Evolutionary conservation across 2,888 invertebrate species (phyloP).

Genomic region (Candidula unifasciata): DNA sequence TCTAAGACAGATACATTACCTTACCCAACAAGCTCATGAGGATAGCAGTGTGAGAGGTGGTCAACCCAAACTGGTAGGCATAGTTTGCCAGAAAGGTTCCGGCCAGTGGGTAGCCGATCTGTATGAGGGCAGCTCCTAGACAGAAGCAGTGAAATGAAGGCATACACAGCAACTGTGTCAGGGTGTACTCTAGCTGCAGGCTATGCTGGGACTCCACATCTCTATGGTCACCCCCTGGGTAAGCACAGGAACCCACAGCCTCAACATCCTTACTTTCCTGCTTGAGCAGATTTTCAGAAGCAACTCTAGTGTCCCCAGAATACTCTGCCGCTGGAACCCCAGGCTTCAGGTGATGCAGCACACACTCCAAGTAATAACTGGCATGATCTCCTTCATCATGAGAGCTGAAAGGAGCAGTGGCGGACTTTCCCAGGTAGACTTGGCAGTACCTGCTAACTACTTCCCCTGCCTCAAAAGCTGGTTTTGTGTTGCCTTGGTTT

Average conservation of each 20-base stretch:
- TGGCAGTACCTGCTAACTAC: background rate
- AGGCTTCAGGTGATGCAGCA: background rate
- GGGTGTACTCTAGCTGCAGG: slow-evolving; percentile 10
- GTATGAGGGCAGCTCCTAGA: slow-evolving; percentile 48
- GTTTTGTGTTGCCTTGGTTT: no score
- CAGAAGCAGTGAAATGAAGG: slow-evolving; percentile 48
- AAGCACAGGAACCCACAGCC: background rate
- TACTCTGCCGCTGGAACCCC: background rate
- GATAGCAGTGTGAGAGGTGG: slow-evolving; percentile 34
- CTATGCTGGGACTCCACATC: background rate
- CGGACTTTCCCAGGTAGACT: background rate
- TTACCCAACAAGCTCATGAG: slow-evolving; percentile 51
- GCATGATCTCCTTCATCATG: background rate
- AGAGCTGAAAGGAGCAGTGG: background rate
- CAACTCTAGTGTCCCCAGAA: no score
- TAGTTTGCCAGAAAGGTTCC: slow-evolving; percentile 44
- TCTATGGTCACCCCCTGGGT: background rate
- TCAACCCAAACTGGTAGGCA: slow-evolving; percentile 44
- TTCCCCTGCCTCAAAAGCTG: background rate
- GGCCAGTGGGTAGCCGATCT: slow-evolving; percentile 47
- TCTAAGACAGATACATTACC: background rate
- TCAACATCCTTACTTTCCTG: background rate
- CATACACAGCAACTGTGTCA: slow-evolving; percentile 35
- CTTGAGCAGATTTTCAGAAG: background rate
- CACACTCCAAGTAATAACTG: background rate